phyloP scores from a whole-genome alignment of 2,888 invertebrate genomes.

The Clitarchus hookeri region DNA sequence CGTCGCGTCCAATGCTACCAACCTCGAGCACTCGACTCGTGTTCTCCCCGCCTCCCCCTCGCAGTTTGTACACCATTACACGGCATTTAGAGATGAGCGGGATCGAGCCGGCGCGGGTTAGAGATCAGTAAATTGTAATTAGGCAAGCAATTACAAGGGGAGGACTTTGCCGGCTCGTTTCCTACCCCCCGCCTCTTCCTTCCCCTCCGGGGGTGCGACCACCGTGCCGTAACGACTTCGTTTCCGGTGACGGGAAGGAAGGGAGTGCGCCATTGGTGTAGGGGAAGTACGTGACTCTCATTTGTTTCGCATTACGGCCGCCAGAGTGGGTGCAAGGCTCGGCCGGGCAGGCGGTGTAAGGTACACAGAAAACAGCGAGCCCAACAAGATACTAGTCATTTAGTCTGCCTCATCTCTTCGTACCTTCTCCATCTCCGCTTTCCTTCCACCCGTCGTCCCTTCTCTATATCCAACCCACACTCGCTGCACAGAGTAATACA shows the following conservation, averaged over 20 bases:
- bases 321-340: background rate
- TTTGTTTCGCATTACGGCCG: slow-evolving; percentile 39
- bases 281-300: slow-evolving; percentile 37
- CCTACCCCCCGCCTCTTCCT: background rate
- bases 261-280: background rate
- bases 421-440: background rate
- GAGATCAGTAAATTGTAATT: slow-evolving; percentile 28
- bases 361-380: slow-evolving; percentile 17
- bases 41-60: background rate
- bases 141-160: slow-evolving; percentile 26
- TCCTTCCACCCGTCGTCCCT: background rate
- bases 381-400: slow-evolving; percentile 27
- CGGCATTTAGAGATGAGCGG: slow-evolving; percentile 22
- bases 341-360: background rate
- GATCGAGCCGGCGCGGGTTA: slow-evolving; percentile 22
- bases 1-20: slow-evolving; percentile 4
- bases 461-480: background rate
- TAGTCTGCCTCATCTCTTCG: slow-evolving; percentile 15
- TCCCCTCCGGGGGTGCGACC: background rate
- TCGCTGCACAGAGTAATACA: background rate
- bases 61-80: slow-evolving; percentile 27
- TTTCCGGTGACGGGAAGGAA: background rate
- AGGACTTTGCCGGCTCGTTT: background rate
- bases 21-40: background rate
- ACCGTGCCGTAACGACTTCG: background rate